Evolutionary conservation across 2,113 vertebrate species (phyloP), one percentile per base, ranked within the genome.

Genomic region (Sturnus vulgaris): DNA sequence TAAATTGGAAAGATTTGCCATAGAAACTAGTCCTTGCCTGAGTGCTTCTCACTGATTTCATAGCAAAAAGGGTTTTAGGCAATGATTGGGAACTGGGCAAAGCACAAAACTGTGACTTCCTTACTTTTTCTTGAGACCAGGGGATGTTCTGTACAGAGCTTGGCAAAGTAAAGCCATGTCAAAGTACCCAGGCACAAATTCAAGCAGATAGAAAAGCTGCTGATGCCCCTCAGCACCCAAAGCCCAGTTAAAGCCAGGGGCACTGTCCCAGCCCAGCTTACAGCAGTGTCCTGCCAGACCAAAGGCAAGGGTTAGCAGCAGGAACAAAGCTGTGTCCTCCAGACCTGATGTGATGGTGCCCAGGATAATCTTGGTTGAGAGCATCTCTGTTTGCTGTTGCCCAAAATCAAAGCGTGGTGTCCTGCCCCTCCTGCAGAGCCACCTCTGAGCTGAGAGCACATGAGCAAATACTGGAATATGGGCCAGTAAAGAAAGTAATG

Each of bases 211-310:
- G 76, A 64, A 59, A 75, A 80, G 30, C 57, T 71, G 19, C 61
- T 4, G 3, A 30, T 42, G 25, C 15, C 21, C 7, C 1, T 0
- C 15, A 60, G 61, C 2, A 4, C 60, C 15, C 33, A 35, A 50
- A 80, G n/a, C 28, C 8, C 20, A 12, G 53, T 30, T 17, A 20
- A 60, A 84, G 20, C 17, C 2, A 3, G 2, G 6, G 50, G 16
- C 35, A 83, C 28, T 11, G 3, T n/a, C 63, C 44, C 85, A 83
- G 72, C 35, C 35, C 5, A 1, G 22, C 42, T 63, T 40, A 17
- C 18, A 56, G 42, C 65, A 53, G 47, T 0, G 1, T 33, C 65
- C 46, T 61, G 65, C 33, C 56, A 72, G 73, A 20, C 30, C 42
- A 47, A 37, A 79, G 66, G 27, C 10, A 4, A 15, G 46, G 18